Percentiles rank a stretch among this genome's conserved stretches.
Conservation (phyloP, 2,797 vertebrate genomes). For the Rhadinocentrus ornatus region DNA sequence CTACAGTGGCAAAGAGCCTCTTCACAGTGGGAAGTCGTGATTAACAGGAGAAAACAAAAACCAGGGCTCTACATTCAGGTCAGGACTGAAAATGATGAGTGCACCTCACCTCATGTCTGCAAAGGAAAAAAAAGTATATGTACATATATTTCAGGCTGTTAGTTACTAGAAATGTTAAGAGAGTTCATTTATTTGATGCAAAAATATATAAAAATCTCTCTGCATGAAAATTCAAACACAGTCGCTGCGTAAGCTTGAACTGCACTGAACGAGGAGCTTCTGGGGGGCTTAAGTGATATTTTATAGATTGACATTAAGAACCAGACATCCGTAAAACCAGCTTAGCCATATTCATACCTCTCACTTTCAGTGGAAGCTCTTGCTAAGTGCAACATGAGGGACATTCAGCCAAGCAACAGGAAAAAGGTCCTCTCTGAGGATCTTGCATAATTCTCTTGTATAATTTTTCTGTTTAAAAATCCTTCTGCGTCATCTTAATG, state of each 20-base stretch:
- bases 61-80: constrained; percentile 56
- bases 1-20: constrained; percentile 24
- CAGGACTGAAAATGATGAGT: constrained; percentile 14
- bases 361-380: constrained; percentile 38
- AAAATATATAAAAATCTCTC: not conserved
- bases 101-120: constrained; percentile 47
- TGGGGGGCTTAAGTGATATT: constrained; percentile 43
- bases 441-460: constrained; percentile 52
- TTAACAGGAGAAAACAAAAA: constrained; percentile 21
- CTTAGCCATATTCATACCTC: constrained; percentile 20
- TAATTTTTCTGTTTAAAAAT: constrained; percentile 50
- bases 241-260: not conserved
- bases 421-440: constrained; percentile 37
- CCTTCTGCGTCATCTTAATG: constrained; percentile 59
- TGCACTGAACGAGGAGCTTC: constrained; percentile 2
- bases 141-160: not conserved
- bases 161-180: not conserved
- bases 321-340: constrained; percentile 46
- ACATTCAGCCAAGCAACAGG: constrained; percentile 42
- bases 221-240: constrained; percentile 11
- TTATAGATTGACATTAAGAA: constrained; percentile 54
- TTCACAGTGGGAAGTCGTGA: constrained; percentile 54
- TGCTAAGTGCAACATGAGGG: constrained; percentile 50
- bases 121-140: constrained; percentile 27
- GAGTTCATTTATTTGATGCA: not conserved